Evolutionary conservation across 2,888 invertebrate species (phyloP).

Genomic region (Ectemnius lituratus): DNA sequence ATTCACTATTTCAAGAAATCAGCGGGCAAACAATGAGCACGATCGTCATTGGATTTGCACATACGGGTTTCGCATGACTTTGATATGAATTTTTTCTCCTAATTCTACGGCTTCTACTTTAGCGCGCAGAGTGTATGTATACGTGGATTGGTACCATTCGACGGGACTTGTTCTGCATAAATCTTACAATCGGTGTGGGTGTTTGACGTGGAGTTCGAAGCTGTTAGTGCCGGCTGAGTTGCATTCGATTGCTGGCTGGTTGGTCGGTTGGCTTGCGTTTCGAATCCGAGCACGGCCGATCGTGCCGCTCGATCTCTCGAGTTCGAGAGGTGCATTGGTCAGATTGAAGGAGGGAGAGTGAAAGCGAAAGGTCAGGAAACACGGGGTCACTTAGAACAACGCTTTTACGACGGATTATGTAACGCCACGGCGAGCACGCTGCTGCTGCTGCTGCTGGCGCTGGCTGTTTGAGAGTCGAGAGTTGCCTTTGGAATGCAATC

Average conservation of each 20-base stretch:
- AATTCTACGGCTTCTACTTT: no score
- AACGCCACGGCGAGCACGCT: conserved; percentile 37
- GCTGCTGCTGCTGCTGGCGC: conserved; percentile 14
- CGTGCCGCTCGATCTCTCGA: conserved; percentile 43
- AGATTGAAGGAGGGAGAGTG: conserved; percentile 67
- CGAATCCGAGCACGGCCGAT: conserved; percentile 37
- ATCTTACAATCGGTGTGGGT: background rate
- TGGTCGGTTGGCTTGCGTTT: conserved; percentile 24
- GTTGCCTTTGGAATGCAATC: conserved; percentile 13
- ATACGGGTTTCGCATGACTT: no score
- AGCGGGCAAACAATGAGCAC: background rate
- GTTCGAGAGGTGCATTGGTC: conserved; percentile 51
- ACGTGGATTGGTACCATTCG: no score
- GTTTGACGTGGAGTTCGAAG: background rate
- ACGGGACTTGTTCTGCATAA: no score
- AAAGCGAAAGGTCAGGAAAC: conserved; percentile 76
- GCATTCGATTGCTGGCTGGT: conserved; percentile 21
- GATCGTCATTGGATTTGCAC: background rate
- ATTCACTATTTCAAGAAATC: background rate
- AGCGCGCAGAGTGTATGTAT: no score
- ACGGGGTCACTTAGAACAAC: conserved; percentile 71
- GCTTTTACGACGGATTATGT: conserved; percentile 68
- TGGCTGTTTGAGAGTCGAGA: conserved; percentile 1
- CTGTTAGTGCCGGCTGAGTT: conserved; percentile 11
- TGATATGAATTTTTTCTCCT: no score